Conservation (phyloP, 2,888 invertebrate species). For the Heliconius cydno region DNA sequence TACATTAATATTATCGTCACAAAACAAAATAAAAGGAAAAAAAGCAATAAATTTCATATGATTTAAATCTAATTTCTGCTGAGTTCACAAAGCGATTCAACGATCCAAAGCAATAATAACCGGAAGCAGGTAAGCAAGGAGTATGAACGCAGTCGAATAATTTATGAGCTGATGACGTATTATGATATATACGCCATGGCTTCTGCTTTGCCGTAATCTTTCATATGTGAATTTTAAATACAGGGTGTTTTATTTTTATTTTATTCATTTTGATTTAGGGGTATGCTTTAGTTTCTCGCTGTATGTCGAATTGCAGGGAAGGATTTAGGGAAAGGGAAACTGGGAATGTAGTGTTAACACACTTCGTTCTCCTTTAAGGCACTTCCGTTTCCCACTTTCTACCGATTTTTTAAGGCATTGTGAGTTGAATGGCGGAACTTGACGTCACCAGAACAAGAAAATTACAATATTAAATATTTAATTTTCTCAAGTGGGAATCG, state of each 20-base stretch:
- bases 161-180: conserved; percentile 69
- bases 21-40: background rate
- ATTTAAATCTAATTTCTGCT: conserved; percentile 27
- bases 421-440: too few species aligned
- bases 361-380: too few species aligned
- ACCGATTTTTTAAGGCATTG: too few species aligned
- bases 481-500: too few species aligned
- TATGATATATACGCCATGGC: conserved; percentile 68
- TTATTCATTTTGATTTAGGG: background rate
- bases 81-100: conserved; percentile 26
- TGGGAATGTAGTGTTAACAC: too few species aligned
- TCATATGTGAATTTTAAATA: conserved; percentile 49
- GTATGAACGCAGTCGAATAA: conserved; percentile 56
- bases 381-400: too few species aligned
- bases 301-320: too few species aligned
- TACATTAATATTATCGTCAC: background rate
- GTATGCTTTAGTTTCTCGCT: too few species aligned
- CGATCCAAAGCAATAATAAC: conserved; percentile 33
- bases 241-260: conserved; percentile 21
- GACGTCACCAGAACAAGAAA: too few species aligned
- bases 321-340: too few species aligned
- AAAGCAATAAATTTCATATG: conserved; percentile 21
- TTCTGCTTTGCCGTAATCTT: conserved; percentile 59
- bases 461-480: too few species aligned
- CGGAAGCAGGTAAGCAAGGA: conserved; percentile 43